A percentile compares a stretch with the other conserved stretches of the same genome.
These are phyloP conservation scores for Sylvia atricapilla DNA, from an alignment of 2,113 vertebrate species.

Conservation along the genomic window DNA sequence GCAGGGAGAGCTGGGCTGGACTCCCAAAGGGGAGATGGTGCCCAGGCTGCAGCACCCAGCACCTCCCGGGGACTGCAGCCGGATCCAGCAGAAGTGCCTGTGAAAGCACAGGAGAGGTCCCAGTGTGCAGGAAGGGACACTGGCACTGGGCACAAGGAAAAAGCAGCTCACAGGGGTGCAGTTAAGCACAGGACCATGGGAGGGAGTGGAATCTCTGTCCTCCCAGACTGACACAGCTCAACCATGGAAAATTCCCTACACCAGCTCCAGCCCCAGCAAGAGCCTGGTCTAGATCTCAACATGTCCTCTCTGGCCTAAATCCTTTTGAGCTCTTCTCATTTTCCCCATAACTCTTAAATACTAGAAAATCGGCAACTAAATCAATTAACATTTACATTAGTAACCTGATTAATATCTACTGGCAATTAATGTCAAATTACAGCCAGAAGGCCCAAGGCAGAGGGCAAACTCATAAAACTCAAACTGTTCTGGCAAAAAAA, in stretches of 20 bases:
- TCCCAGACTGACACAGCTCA: not conserved
- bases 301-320: not conserved
- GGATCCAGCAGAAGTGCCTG: no score
- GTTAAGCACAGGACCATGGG: not conserved
- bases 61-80: accelerated
- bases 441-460: not conserved
- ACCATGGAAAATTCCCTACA: accelerated
- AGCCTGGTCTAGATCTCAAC: not conserved
- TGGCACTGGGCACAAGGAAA: not conserved
- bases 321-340: not conserved
- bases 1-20: not conserved
- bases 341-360: not conserved
- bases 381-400: not conserved
- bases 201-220: not conserved
- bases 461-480: not conserved
- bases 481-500: not conserved
- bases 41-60: not conserved
- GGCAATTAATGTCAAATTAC: not conserved
- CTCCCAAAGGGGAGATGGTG: not conserved
- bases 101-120: not conserved
- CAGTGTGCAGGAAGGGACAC: not conserved
- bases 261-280: not conserved
- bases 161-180: not conserved
- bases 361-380: not conserved
- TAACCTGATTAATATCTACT: not conserved